phyloP scores from a whole-genome alignment of 2,113 vertebrate genomes.

The Hypomesus transpacificus region DNA sequence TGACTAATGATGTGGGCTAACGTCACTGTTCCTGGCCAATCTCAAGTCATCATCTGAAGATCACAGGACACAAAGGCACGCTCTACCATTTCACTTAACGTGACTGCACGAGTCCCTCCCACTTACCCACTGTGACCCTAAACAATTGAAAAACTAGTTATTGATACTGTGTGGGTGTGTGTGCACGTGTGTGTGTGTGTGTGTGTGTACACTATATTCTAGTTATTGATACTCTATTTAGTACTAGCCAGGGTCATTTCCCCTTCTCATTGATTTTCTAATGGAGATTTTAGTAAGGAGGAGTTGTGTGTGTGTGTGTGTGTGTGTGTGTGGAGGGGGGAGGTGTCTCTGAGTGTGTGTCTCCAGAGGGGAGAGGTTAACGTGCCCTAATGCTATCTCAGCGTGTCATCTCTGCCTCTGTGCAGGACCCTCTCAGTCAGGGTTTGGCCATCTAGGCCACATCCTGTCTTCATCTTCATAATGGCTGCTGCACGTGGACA shows the following conservation, averaged over 20 bases:
- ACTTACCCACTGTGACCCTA: neutral
- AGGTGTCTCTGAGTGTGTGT: constrained; percentile 6
- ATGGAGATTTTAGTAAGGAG: constrained; percentile 8
- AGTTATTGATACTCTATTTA: constrained; percentile 27
- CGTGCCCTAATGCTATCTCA: neutral
- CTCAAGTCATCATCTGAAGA: no score
- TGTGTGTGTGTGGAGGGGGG: neutral
- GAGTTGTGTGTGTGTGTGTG: constrained; percentile 6
- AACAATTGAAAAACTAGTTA: constrained; percentile 18
- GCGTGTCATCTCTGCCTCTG: neutral
- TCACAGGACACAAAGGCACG: no score
- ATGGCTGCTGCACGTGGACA: no score
- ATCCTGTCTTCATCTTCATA: neutral
- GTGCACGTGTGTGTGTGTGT: constrained; percentile 11
- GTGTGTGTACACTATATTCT: constrained; percentile 3
- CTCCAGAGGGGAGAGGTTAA: neutral
- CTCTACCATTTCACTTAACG: neutral
- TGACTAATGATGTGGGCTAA: no score
- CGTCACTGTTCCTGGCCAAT: no score
- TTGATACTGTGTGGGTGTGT: constrained; percentile 20
- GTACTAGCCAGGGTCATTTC: constrained; percentile 22
- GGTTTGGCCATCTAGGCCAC: neutral
- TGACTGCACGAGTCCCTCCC: neutral
- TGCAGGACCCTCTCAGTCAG: neutral
- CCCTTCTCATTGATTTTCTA: constrained; percentile 25